A percentile compares a stretch with the other conserved stretches of the same genome.
These are phyloP conservation scores for Aspidiotus destructor DNA, from an alignment of 2,888 invertebrate species.

Conservation along the genomic window DNA sequence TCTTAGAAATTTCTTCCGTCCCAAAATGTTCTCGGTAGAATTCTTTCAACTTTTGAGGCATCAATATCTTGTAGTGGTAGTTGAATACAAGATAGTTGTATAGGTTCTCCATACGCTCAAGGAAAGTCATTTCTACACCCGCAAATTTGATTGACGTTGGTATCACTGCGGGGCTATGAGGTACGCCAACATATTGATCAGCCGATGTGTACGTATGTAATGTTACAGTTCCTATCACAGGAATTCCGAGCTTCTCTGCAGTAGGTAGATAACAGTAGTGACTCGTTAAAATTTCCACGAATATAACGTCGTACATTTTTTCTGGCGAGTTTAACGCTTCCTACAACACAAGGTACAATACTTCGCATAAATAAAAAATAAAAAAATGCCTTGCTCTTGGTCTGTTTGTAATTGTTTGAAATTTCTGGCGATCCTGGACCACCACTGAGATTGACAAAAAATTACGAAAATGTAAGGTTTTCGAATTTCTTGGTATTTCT, in stretches of 20 bases:
- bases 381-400: no score
- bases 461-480: not conserved
- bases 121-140: not conserved
- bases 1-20: not conserved
- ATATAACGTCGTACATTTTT: constrained; percentile 2
- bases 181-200: not conserved
- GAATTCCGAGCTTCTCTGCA: constrained; percentile 2
- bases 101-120: not conserved
- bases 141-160: not conserved
- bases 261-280: constrained; percentile 11
- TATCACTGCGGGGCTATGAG: not conserved
- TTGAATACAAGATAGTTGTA: not conserved
- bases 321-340: not conserved
- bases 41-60: not conserved
- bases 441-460: not conserved
- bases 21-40: constrained; percentile 1
- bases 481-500: no score
- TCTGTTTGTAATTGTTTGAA: no score
- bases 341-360: not conserved
- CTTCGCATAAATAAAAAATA: no score
- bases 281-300: not conserved
- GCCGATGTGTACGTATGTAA: not conserved
- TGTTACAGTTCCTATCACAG: constrained; percentile 5
- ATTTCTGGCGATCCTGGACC: no score
- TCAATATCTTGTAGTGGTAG: not conserved